Base-by-base conservation (phyloP, 2,797 vertebrate species). In the Lutjanus argentimaculatus region DNA sequence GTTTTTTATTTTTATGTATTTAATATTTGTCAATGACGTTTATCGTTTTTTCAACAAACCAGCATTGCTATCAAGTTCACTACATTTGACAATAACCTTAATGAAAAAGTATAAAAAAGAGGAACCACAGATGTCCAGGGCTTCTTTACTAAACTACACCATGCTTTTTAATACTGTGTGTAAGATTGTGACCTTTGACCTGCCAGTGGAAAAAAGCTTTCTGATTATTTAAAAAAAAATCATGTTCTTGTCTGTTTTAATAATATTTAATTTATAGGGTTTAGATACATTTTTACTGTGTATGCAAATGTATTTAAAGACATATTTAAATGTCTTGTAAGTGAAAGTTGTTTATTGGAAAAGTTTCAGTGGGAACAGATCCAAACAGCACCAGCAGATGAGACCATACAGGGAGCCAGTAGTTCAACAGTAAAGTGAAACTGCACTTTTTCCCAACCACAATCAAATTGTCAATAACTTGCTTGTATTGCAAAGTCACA, bases 381-480 rank as follows among this genome's bases (percentile, higher is more conserved):
- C 30, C 21, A 16, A 40, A 22, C 43, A 16, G 19, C 11, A 21
- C 14, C 14, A 51, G 36, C 59, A 49, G 14, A 78, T 30, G 16
- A 55, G 43, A 55, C 9, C 57, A 55, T 21, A 36, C 21, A 48
- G 3, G 17, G n/a, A 56, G 30, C 11, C 45, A 19, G 25, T 8
- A 13, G 25, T 72, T 66, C 8, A 40, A 22, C 9, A 21, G n/a
- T 5, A 6, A 46, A 42, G 36, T 22, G 43, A 30, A 65, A 62
- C 16, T 17, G 9, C 16, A 36, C 19, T 74, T 80, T 42, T 21
- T 73, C 30, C 6, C 55, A 65, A 64, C 76, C 75, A 57, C 61
- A 66, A 53, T 57, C 15, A 45, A 49, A 81, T 68, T 45, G 77
- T 75, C 72, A 85, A 78, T 72, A 68, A 75, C 45, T 45, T 0